Percentiles rank a stretch among this genome's conserved stretches.
Conservation (phyloP, 2,113 vertebrate genomes). For the Machaerirhynchus nigripectus region DNA sequence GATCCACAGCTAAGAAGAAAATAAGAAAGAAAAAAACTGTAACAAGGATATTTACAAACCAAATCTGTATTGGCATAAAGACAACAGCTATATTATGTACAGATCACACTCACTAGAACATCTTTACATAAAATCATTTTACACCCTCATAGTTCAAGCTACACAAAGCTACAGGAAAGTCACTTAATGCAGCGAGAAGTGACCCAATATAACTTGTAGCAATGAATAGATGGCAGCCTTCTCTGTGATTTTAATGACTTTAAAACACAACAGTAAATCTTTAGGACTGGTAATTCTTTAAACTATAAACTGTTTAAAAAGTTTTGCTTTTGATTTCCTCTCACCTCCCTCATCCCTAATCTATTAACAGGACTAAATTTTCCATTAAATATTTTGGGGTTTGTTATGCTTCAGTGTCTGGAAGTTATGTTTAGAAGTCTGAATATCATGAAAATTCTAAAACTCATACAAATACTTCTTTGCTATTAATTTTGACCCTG, state of each 20-base stretch:
- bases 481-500: background rate
- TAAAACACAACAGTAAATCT: background rate
- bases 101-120: background rate
- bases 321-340: background rate
- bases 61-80: background rate
- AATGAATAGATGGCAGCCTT: background rate
- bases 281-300: background rate
- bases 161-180: background rate
- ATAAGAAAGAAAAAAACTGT: background rate
- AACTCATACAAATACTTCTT: background rate
- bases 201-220: background rate
- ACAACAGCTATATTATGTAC: background rate
- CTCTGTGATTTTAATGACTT: background rate
- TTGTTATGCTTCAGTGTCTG: background rate
- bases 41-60: background rate
- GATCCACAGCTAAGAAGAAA: constrained; percentile 88
- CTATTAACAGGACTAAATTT: background rate
- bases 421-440: background rate
- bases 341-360: background rate
- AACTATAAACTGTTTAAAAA: background rate
- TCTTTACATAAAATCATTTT: background rate
- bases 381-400: background rate
- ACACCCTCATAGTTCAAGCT: background rate
- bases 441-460: background rate
- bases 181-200: background rate